Base-by-base conservation (phyloP, 2,888 invertebrate species). In the Euspilapteryx auroguttella region DNA sequence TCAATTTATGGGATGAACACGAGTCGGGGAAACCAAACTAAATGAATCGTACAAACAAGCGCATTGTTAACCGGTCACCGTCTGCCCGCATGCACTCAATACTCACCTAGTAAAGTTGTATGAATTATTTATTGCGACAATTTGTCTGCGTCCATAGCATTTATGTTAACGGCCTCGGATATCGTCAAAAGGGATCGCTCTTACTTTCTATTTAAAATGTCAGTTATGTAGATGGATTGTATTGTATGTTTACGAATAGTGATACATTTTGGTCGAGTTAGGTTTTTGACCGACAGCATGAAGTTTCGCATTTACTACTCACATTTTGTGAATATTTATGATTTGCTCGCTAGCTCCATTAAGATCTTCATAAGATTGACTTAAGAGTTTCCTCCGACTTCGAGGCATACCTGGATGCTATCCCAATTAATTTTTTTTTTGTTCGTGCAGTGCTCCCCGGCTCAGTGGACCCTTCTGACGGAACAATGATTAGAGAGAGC, bases 391-490 rank as follows among this genome's bases (percentile, higher is more conserved):
- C 5, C 17, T 25, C 25, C 9, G 2, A 4, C 9, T 10, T 13
- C 29, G 53, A 50, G 46, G n/a, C n/a, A n/a, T 68, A 66, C 69
- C 68, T 71, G 68, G 54, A 58, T 55, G 49, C 46, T 45, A 48
- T 56, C 49, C 47, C n/a, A n/a, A n/a, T 49, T 61, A 58, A 55
- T 49, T 47, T 46, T 42, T 54, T 47, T 64, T 49, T 59, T 59
- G 56, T 53, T 36, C 55, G 61, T 53, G 54, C 55, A 58, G 55
- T 62, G 63, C 64, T 68, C 68, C 61, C 63, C 51, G 53, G 55
- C 58, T 57, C 48, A 51, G 59, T n/a, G 55, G 57, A 68, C 64
- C 71, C 68, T 64, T 64, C 54, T 62, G 59, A 56, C 42, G 52
- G 57, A 57, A 71, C 66, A 69, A 69, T 68, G 55, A 63, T 62